phyloP scores from a whole-genome alignment of 2,113 vertebrate genomes.

The Corydoras sp. region DNA sequence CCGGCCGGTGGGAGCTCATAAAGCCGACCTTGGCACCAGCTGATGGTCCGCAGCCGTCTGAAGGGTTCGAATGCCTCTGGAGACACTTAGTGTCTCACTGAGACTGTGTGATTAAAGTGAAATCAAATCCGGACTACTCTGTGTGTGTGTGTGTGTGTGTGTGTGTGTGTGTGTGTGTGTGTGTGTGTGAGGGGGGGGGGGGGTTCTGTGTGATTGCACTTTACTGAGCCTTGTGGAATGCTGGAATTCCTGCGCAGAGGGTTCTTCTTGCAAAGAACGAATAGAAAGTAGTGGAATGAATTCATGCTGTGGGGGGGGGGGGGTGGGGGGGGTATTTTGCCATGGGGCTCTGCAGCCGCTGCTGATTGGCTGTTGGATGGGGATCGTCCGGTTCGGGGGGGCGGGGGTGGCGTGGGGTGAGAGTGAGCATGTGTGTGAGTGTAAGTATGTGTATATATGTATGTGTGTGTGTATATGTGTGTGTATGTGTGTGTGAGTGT shows the following conservation, averaged over 20 bases:
- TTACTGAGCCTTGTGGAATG: not conserved
- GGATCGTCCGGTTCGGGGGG: conserved; percentile 1
- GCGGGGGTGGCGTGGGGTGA: too few relatives aligned
- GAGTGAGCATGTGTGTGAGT: too few relatives aligned
- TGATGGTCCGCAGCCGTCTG: not conserved
- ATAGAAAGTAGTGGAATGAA: not conserved
- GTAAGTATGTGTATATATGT: too few relatives aligned
- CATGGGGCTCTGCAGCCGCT: conserved; percentile 14
- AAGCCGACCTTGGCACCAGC: conserved; percentile 9
- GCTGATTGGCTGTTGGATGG: conserved; percentile 20
- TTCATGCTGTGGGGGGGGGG: too few relatives aligned
- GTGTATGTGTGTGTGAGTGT: too few relatives aligned
- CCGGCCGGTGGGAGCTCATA: not conserved
- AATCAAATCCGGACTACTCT: not conserved
- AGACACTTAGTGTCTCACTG: conserved; percentile 4
- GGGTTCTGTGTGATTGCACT: not conserved
- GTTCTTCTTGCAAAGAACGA: conserved; percentile 18
- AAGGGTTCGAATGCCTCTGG: conserved; percentile 20
- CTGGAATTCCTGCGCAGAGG: not conserved
- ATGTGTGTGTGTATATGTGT: too few relatives aligned
- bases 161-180: too few relatives aligned
- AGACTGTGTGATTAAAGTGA: conserved; percentile 19
- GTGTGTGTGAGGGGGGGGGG: not conserved
- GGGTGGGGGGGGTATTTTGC: too few relatives aligned
- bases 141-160: not conserved